These are phyloP conservation scores for Dipodomys stephensi DNA, from an alignment of 2,113 vertebrate genomes.

Conservation along the genomic window DNA sequence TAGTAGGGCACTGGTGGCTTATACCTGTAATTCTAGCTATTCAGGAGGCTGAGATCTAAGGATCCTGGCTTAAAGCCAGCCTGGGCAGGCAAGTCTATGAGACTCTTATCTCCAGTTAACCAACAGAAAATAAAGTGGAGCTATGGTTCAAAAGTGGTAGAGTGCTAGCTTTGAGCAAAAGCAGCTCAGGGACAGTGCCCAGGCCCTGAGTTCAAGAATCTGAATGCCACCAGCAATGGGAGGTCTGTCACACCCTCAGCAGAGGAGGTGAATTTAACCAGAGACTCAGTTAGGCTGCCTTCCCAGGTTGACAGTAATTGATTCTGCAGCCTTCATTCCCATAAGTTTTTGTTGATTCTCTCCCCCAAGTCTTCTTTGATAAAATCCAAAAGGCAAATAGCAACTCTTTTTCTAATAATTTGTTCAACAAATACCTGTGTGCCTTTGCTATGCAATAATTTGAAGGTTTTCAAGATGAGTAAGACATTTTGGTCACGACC, in stretches of 20 bases:
- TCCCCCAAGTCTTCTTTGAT: constrained; percentile 9
- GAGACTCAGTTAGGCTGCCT: background rate
- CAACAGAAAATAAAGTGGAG: too few species aligned
- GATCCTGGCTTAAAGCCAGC: too few species aligned
- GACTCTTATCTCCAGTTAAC: too few species aligned
- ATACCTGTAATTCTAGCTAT: too few species aligned
- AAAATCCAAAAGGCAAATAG: constrained; percentile 76
- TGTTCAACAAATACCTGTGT: constrained; percentile 58
- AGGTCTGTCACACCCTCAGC: background rate
- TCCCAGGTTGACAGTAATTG: background rate
- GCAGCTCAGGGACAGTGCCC: too few species aligned
- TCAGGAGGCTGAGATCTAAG: too few species aligned
- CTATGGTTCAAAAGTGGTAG: too few species aligned
- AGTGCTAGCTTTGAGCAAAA: too few species aligned
- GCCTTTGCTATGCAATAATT: constrained; percentile 27
- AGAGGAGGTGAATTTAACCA: background rate
- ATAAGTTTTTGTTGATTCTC: background rate
- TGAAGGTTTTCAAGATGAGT: constrained; percentile 42
- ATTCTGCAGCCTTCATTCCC: background rate
- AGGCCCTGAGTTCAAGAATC: too few species aligned
- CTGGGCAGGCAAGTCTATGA: too few species aligned
- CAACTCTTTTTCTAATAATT: constrained; percentile 63
- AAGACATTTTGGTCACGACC: constrained; percentile 40
- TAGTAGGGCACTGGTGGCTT: too few species aligned
- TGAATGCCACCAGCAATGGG: background rate